Base-by-base conservation (phyloP, 2,888 invertebrate species). In the Apeira syringaria region DNA sequence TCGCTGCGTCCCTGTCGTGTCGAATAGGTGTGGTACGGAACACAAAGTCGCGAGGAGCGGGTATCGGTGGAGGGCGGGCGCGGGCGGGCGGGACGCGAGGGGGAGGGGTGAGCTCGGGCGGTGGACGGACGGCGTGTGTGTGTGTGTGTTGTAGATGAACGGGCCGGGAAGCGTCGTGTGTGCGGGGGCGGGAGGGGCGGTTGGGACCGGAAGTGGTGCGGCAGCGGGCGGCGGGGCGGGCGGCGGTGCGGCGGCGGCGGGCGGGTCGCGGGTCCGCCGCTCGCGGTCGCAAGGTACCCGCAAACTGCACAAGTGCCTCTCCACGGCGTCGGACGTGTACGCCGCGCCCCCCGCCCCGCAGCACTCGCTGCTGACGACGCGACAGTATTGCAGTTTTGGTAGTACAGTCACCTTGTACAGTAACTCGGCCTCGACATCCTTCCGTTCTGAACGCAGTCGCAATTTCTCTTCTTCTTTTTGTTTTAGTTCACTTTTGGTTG, bases 321-420 rank as follows among this genome's bases (percentile, higher is more conserved):
- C 95, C 90, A 94, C 96, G 80, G 95, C 95, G 91, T 94, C 94
- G 90, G 94, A 95, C 93, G 94, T 94, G 89, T 94, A 92, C 90
- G 91, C 83, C 87, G 91, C 88, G 89, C 84, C 88, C 81, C 85
- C 87, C 90, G 86, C 91, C 90, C 91, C 88, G 86, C 90, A 85
- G 82, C 91, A 93, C 91, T 91, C 91, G 91, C 93, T 94, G 90
- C 93, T 94, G 90, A 93, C 94, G 92, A 94, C 95, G 92, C 94
- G 96, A 92, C 96, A 96, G 93, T 96, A 96, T 95, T 95, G 95
- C 95, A 96, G 96, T 95, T 95, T 96, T 95, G 96, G 96, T 96
- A 96, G 95, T 96, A 96, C 94, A 93, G 93, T 92, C 93, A 93
- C 93, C 93, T 90, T 88, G 77, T 80, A 74, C 68, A 56, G 61